Conservation (phyloP, 2,113 vertebrate species). For the Oncorhynchus tshawytscha region DNA sequence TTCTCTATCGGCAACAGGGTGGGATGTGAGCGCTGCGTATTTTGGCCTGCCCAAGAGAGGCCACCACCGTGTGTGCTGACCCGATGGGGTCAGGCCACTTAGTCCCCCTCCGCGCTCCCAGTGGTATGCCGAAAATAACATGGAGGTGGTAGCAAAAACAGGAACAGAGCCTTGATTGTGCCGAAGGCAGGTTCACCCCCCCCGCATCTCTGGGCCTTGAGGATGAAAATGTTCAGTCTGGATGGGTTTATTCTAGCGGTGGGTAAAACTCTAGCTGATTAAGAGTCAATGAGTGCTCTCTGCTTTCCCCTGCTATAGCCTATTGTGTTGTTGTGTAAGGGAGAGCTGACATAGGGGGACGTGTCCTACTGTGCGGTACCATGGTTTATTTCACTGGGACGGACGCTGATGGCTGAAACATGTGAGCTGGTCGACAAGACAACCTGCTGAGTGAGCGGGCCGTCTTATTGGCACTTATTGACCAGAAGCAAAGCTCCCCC, state of each 20-base stretch:
- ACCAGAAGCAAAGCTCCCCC: conserved; percentile 56
- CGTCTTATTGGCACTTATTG: conserved; percentile 45
- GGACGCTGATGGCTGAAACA: conserved; percentile 68
- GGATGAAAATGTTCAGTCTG: conserved; percentile 28
- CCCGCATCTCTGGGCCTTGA: too few relatives aligned
- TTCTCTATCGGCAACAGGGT: conserved; percentile 47
- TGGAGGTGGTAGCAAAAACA: conserved; percentile 61
- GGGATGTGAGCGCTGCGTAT: conserved; percentile 45
- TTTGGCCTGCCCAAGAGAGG: conserved; percentile 39
- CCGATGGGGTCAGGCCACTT: conserved; percentile 54
- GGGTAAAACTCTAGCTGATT: too few relatives aligned
- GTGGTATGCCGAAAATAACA: conserved; percentile 51
- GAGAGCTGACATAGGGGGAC: too few relatives aligned
- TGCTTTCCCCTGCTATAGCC: too few relatives aligned
- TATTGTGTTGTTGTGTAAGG: too few relatives aligned
- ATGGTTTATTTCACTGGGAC: conserved; percentile 38
- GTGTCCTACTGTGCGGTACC: too few relatives aligned
- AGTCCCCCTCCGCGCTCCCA: conserved; percentile 43
- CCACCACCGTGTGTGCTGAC: conserved; percentile 35
- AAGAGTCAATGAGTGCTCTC: too few relatives aligned
- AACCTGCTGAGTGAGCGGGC: too few relatives aligned
- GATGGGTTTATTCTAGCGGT: conserved; percentile 25
- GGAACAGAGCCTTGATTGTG: conserved; percentile 67
- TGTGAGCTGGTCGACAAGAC: conserved; percentile 59
- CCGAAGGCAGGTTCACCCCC: not conserved